Conservation (phyloP, 1,140 invertebrate genomes). For the Chironomus tepperi region DNA sequence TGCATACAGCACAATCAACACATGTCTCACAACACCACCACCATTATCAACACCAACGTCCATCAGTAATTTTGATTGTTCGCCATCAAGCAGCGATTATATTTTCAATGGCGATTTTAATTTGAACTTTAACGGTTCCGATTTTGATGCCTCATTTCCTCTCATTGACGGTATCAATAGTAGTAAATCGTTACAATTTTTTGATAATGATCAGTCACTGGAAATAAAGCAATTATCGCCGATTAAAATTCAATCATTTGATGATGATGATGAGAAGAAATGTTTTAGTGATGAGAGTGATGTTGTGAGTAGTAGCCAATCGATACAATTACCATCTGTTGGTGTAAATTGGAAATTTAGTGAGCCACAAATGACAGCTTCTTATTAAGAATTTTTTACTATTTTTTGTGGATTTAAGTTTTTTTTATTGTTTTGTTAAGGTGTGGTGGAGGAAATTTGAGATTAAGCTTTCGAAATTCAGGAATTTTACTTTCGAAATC, state of each 20-base stretch:
- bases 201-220: neutral
- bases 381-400: neutral
- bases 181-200: neutral
- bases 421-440: too few species aligned
- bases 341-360: neutral
- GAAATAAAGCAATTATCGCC: conserved; percentile 2
- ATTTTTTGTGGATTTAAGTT: too few species aligned
- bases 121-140: neutral
- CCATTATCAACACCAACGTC: neutral
- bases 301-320: neutral
- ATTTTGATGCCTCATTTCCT: conserved; percentile 17
- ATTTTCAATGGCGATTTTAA: conserved; percentile 19
- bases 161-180: neutral
- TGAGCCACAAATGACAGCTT: neutral
- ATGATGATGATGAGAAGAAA: conserved; percentile 13
- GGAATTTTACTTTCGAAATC: too few species aligned
- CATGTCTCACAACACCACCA: neutral
- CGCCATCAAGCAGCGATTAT: neutral
- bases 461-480: too few species aligned
- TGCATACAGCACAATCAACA: neutral
- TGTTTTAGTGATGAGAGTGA: neutral
- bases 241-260: conserved; percentile 9
- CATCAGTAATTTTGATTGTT: neutral
- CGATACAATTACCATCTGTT: conserved; percentile 1
- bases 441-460: too few species aligned